Percentiles rank a stretch among this genome's conserved stretches.
phyloP scores from a whole-genome alignment of 1,140 invertebrate genomes.

The Mactra quadrangularis region DNA sequence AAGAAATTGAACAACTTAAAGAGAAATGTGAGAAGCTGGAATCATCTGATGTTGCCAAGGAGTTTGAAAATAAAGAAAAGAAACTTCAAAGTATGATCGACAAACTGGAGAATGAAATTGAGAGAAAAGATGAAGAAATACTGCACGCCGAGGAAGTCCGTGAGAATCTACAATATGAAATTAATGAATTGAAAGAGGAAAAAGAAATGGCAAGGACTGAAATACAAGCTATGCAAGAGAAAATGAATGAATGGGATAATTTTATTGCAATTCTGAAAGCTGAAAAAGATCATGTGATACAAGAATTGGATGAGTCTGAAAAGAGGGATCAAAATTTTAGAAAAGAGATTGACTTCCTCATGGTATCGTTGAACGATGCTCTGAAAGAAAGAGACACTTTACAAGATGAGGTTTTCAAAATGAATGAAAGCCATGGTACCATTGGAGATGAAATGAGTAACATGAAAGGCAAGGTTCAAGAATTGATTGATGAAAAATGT shows the following conservation, averaged over 20 bases:
- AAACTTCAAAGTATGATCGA: conserved; percentile 59
- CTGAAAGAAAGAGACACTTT: conserved; percentile 75
- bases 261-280: conserved; percentile 79
- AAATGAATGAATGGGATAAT: conserved; percentile 87
- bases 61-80: conserved; percentile 51
- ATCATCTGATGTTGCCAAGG: conserved; percentile 9
- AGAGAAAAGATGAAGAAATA: conserved; percentile 58
- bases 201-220: conserved; percentile 67
- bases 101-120: conserved; percentile 60
- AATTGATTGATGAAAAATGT: conserved; percentile 71
- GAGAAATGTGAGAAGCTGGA: conserved; percentile 56
- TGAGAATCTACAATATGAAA: conserved; percentile 65
- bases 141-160: conserved; percentile 39
- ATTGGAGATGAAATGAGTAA: conserved; percentile 68
- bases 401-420: conserved; percentile 75
- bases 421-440: conserved; percentile 67
- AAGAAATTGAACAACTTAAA: conserved; percentile 36
- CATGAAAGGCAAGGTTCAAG: conserved; percentile 74
- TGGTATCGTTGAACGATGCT: conserved; percentile 74
- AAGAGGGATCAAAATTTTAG: conserved; percentile 70
- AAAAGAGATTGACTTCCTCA: conserved; percentile 78
- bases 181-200: conserved; percentile 72
- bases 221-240: conserved; percentile 79
- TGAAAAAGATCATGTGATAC: conserved; percentile 75
- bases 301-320: conserved; percentile 77